A percentile compares a stretch with the other conserved stretches of the same genome.
Conservation (phyloP, 2,888 invertebrate species). For the Halictus ligatus region DNA sequence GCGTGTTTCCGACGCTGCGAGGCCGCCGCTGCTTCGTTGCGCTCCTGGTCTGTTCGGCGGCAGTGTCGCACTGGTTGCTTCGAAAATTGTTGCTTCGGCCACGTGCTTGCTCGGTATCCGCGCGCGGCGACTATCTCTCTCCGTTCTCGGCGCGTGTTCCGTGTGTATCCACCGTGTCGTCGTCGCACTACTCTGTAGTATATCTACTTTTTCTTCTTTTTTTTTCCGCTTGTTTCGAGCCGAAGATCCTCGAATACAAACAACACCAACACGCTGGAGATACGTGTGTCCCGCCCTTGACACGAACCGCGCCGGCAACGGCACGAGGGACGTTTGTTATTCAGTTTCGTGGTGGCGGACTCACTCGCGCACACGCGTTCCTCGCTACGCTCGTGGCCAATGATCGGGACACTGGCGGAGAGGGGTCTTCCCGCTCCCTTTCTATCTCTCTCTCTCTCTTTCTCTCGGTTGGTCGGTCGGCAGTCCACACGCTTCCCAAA, state of each 20-base stretch:
- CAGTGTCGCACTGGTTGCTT: not conserved
- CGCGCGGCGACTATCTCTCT: not conserved
- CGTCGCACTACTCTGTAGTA: constrained; percentile 16
- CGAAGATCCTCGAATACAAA: constrained; percentile 55
- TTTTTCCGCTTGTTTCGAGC: not conserved
- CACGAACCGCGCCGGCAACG: constrained; percentile 27
- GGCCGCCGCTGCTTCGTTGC: not conserved
- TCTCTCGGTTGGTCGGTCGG: not conserved
- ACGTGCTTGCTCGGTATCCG: constrained; percentile 42
- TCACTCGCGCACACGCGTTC: constrained; percentile 59
- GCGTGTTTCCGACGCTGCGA: constrained; percentile 2
- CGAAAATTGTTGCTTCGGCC: constrained; percentile 29
- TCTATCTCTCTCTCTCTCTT: not conserved
- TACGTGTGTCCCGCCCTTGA: constrained; percentile 48
- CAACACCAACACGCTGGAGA: constrained; percentile 40
- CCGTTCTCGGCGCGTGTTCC: not conserved
- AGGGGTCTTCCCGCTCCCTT: not conserved
- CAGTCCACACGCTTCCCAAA: constrained; percentile 1
- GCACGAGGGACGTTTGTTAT: constrained; percentile 39
- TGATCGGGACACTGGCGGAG: constrained; percentile 9
- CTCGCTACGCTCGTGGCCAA: constrained; percentile 34
- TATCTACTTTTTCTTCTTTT: not conserved
- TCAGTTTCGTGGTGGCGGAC: constrained; percentile 21
- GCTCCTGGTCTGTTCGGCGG: not conserved
- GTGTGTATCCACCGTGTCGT: not conserved